Evolutionary conservation across 2,113 vertebrate genomes (phyloP).

Genomic region (Gallinago paraguaiae): DNA sequence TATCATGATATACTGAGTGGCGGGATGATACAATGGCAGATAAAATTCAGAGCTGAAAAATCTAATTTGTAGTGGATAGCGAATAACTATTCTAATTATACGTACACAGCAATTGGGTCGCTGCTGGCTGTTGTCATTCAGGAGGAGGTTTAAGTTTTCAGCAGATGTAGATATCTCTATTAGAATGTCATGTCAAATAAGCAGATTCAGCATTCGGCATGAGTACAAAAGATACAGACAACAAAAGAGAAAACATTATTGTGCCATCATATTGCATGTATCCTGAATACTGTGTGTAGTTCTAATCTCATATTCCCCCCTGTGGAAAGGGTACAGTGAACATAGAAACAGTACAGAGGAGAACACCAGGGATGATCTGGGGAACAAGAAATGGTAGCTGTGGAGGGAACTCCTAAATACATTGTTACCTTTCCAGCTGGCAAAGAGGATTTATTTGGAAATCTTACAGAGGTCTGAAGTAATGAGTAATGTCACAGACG

Average conservation of each 20-base stretch:
- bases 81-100: background rate
- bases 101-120: rapidly evolving
- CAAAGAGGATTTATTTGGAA: background rate
- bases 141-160: background rate
- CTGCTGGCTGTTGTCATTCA: background rate
- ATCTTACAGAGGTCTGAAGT: background rate
- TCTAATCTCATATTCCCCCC: background rate
- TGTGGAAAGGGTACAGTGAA: rapidly evolving
- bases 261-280: background rate
- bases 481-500: background rate
- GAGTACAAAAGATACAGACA: background rate
- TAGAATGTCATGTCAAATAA: background rate
- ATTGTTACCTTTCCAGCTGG: background rate
- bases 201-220: background rate
- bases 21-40: background rate
- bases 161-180: background rate
- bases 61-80: background rate
- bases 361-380: background rate
- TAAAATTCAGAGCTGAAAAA: background rate
- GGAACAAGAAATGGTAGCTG: background rate
- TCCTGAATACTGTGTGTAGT: background rate
- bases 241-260: background rate
- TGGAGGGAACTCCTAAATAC: background rate
- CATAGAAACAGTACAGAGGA: background rate
- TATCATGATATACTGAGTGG: background rate